A percentile compares a stretch with the other conserved stretches of the same genome.
phyloP scores from a whole-genome alignment of 2,888 invertebrate genomes.

The Argyra leucocephala region DNA sequence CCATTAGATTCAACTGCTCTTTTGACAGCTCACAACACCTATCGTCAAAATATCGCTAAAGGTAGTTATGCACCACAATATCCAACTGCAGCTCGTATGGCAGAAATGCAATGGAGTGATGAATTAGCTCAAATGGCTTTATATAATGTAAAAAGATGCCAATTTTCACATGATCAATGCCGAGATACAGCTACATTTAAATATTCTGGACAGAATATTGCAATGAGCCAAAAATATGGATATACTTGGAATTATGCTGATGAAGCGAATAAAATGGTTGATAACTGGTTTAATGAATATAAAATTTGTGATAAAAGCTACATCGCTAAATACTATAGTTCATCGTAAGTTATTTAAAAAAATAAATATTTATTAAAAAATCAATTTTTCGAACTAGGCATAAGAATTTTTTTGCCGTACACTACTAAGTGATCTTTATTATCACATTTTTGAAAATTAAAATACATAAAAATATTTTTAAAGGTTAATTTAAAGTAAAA shows the following conservation, averaged over 20 bases:
- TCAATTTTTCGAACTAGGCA: too few species aligned
- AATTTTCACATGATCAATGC: background rate
- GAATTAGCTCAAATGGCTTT: conserved; percentile 31
- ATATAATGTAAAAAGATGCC: background rate
- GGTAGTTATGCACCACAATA: conserved; percentile 21
- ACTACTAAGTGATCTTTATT: too few species aligned
- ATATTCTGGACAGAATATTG: background rate
- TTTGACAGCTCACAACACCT: background rate
- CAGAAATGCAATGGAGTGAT: conserved; percentile 30
- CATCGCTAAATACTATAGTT: background rate
- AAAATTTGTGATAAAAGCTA: background rate
- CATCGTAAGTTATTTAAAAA: background rate
- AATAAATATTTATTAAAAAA: too few species aligned
- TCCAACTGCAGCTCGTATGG: conserved; percentile 31
- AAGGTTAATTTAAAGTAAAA: too few species aligned
- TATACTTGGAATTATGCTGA: background rate
- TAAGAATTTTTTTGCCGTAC: background rate
- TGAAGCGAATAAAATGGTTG: background rate
- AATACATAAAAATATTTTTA: too few species aligned
- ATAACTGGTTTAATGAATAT: background rate
- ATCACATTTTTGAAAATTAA: too few species aligned
- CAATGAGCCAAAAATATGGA: background rate
- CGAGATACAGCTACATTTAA: background rate
- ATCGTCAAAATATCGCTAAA: conserved; percentile 20
- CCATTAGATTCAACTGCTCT: background rate